Base-by-base conservation (phyloP, 2,113 vertebrate genomes). In the Phaethon lepturus region DNA sequence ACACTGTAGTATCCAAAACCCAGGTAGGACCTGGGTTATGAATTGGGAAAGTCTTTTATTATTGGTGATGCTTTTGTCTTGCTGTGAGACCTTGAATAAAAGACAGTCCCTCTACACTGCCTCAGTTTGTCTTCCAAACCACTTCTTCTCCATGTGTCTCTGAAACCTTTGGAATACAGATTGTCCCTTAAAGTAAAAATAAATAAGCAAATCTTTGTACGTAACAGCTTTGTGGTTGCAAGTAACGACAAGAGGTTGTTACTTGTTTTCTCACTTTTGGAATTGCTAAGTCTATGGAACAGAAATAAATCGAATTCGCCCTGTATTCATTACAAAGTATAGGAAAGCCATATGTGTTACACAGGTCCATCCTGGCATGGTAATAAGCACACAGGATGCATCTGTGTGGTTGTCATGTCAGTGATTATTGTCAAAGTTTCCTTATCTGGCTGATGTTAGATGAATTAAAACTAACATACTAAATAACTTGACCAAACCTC, bases 171-270 rank as follows among this genome's bases (percentile, higher is more conserved):
- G 38, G 29, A 86, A 66, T 6, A 26, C 13, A 68, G 15, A 11
- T 12, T 44, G 6, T 29, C 18, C 55, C 42, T 76, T 59, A 52
- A 74, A 72, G 35, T 52, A 49, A 59, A 71, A 55, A 63, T 18
- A 11, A 49, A 33, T 44, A 53, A 28, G 2, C 6, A 73, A 64
- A 79, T 38, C 9, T 56, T 40, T 2, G 1, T 29, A 22, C 0
- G 0, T 40, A 63, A 28, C 13, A 66, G 33, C 10, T 83, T 53
- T 63, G 35, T 1, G 2, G 16, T 60, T 76, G 18, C 42, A 67
- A 81, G 42, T 23, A 45, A 42, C 17, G 11, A 26, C 10, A 55
- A 17, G 5, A 40, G 13, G 13, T 17, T 60, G 18, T 44, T 38
- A 13, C 40, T 84, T 86, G 8, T 71, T 72, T 73, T n/a, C 59